Conservation (phyloP, 2,113 vertebrate species). For the Hippocampus abdominalis region DNA sequence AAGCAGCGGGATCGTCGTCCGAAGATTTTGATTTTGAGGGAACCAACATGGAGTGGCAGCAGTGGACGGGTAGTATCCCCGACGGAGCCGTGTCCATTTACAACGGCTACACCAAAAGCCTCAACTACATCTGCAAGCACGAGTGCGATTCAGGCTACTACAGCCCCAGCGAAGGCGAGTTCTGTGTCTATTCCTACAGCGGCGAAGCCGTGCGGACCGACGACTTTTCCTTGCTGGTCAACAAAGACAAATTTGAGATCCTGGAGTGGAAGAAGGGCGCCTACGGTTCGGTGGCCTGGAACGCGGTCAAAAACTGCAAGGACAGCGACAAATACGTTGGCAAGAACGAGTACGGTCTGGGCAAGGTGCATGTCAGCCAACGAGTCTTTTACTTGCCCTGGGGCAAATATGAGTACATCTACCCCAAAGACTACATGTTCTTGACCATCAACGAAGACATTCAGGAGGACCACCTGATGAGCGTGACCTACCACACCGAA, state of each 20-base stretch:
- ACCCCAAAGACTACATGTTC: conserved; percentile 55
- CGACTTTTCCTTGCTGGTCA: conserved; percentile 54
- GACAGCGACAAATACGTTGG: conserved; percentile 42
- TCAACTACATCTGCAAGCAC: conserved; percentile 52
- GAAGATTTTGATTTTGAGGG: neutral
- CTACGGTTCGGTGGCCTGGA: conserved; percentile 35
- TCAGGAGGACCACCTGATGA: conserved; percentile 35
- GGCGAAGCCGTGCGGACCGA: conserved; percentile 15
- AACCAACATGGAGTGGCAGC: conserved; percentile 49
- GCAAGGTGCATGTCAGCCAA: conserved; percentile 47
- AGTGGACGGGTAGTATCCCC: conserved; percentile 39
- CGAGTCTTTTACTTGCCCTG: conserved; percentile 56
- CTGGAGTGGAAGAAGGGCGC: conserved; percentile 54
- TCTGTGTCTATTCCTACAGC: conserved; percentile 41
- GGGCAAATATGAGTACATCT: conserved; percentile 44
- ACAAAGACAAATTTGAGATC: conserved; percentile 60
- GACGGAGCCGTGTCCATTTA: conserved; percentile 43
- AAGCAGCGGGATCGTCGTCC: no score
- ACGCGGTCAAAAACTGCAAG: conserved; percentile 43
- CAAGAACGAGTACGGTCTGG: conserved; percentile 61
- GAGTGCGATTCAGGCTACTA: conserved; percentile 49
- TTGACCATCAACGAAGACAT: conserved; percentile 41
- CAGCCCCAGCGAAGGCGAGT: conserved; percentile 28
- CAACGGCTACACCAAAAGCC: conserved; percentile 34
- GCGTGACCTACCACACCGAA: conserved; percentile 46